Base-by-base conservation (phyloP, 2,888 invertebrate genomes). In the Pristionchus japonicus region DNA sequence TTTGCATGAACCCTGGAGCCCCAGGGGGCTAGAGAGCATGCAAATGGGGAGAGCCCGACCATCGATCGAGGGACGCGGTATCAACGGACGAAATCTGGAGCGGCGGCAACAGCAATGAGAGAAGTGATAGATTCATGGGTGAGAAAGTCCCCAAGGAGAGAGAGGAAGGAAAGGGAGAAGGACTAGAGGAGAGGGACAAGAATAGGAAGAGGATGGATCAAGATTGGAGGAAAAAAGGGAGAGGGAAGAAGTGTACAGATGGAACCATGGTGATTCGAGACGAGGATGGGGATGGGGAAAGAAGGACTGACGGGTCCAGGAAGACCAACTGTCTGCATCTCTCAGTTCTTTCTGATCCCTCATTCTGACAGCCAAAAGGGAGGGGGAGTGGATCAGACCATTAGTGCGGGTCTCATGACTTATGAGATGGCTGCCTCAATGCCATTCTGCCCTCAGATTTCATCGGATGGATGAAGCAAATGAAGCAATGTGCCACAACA, bases 51-150 rank as follows among this genome's bases (percentile, higher is more conserved):
- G n/a, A n/a, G n/a, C n/a, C n/a, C n/a, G n/a, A n/a, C n/a, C n/a
- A n/a, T n/a, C n/a, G n/a, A n/a, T n/a, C n/a, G 61, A 61, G 17
- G 61, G 61, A 27, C 43, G 74, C 2, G 80, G n/a, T 27, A 80
- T 49, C 43, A 47, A 40, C 11, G 77, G 47, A 20, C 37, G 37
- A 70, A 80, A 80, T n/a, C n/a, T 20, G 80, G 47, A 52, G 47
- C 52, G 49, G 49, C 49, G 20, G 57, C 57, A 57, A 57, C 57
- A 57, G 85, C 85, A 85, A 64, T 85, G 85, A 85, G 43, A 64
- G 85, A 85, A 47, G 85, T 85, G 85, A 85, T 85, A 85, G 85
- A 85, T 85, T 85, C 84, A 61, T 84, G 84, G 84, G n/a, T 43
- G 80, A 47, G 52, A 57, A 82, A 82, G 34, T 80, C 83, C 34